A percentile compares a stretch with the other conserved stretches of the same genome.
phyloP scores from a whole-genome alignment of 2,113 vertebrate genomes.

The Percina caprodes region DNA sequence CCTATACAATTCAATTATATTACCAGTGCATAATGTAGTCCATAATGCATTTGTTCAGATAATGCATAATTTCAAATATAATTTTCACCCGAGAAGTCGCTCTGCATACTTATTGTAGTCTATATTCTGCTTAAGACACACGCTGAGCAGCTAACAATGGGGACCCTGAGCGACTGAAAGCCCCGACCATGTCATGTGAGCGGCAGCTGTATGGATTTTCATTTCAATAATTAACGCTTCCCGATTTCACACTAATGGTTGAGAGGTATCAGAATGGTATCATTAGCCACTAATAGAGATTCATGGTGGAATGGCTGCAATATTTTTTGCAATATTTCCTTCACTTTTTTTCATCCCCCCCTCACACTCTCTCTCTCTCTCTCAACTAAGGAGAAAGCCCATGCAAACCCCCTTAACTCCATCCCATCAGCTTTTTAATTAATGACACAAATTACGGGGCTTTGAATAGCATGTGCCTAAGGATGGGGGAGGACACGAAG shows the following conservation, averaged over 20 bases:
- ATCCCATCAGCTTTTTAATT: conserved; percentile 80
- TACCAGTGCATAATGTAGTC: conserved; percentile 10
- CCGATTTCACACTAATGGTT: conserved; percentile 81
- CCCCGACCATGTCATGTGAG: conserved; percentile 49
- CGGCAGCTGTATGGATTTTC: conserved; percentile 76
- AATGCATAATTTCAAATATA: conserved; percentile 31
- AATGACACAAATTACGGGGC: conserved; percentile 81
- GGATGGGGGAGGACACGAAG: conserved; percentile 72
- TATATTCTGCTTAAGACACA: conserved; percentile 21
- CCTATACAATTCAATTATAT: conserved; percentile 24
- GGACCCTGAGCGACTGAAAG: conserved; percentile 36
- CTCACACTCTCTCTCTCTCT: neutral
- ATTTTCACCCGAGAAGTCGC: conserved; percentile 29
- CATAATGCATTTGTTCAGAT: conserved; percentile 24
- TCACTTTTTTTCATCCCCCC: neutral
- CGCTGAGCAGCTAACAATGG: conserved; percentile 43
- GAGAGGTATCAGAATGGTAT: conserved; percentile 81
- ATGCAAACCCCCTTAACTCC: conserved; percentile 69
- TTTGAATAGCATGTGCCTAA: conserved; percentile 81
- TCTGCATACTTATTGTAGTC: conserved; percentile 28
- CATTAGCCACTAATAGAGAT: conserved; percentile 85
- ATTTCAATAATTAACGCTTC: conserved; percentile 84
- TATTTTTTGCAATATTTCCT: conserved; percentile 61
- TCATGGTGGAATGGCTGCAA: conserved; percentile 75
- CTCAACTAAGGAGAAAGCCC: conserved; percentile 39